Base-by-base conservation (phyloP, 2,888 invertebrate species). In the Euphydryas editha region DNA sequence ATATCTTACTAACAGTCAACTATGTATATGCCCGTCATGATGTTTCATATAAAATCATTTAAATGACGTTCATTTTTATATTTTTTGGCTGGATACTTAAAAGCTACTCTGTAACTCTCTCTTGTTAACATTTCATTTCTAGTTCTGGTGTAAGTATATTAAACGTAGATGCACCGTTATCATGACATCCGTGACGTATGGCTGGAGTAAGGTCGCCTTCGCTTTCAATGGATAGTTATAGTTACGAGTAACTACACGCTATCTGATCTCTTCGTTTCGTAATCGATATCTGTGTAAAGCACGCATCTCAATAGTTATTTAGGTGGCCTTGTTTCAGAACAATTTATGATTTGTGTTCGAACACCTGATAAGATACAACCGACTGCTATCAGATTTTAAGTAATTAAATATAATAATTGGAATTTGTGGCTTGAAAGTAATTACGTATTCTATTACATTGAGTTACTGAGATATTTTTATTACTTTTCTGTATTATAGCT, bases 231-330 rank as follows among this genome's bases (percentile, higher is more conserved):
- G 75, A 75, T 74, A 74, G 78, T 30, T 4, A 8, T 30, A 30
- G 30, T 80, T 78, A n/a, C n/a, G n/a, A n/a, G n/a, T n/a, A 49
- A 15, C 30, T 36, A 78, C 81, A 72, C 76, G 79, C 84, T 90
- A 90, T 92, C 90, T 86, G 89, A 90, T 90, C 83, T 90, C 82
- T 69, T 8, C 66, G 77, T 91, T 88, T 85, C 85, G 85, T 85
- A 89, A 90, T 79, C 79, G 72, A 75, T 79, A 81, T 78, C 79
- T 82, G 74, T 75, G 80, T 75, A 75, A 73, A 79, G 81, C 84
- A 84, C 54, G 54, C 82, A 84, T 86, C 81, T 79, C 72, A 75
- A 74, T 71, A 74, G 71, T 83, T 73, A 71, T 75, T 72, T 75
- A 72, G 77, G 75, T 82, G 84, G 80, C 89, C 88, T 88, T 87